These are phyloP conservation scores for Stegodyphus mimosarum DNA, from an alignment of 1,140 invertebrate genomes.

Conservation along the genomic window DNA sequence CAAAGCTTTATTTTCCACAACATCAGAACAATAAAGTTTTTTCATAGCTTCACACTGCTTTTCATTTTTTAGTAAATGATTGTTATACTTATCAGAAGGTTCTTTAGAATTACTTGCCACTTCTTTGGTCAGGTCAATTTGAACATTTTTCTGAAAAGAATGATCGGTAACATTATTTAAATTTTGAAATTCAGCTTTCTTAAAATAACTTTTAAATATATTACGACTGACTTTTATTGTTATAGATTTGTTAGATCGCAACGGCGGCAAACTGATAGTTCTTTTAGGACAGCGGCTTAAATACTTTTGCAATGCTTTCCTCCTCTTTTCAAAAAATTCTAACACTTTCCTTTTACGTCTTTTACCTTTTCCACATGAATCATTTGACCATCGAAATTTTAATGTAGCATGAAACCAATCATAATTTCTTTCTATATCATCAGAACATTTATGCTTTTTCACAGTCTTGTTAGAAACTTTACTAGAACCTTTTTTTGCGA, in stretches of 20 bases:
- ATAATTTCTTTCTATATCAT: conserved; percentile 19
- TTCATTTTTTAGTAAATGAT: too few relatives aligned
- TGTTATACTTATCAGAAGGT: too few relatives aligned
- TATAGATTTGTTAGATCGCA: not conserved
- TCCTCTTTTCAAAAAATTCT: too few relatives aligned
- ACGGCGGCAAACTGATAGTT: not conserved
- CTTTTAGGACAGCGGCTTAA: not conserved
- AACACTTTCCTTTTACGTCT: too few relatives aligned
- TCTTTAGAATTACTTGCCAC: too few relatives aligned
- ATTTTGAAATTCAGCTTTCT: too few relatives aligned
- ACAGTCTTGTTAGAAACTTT: not conserved
- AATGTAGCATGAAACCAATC: conserved; percentile 32
- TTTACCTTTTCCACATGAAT: not conserved
- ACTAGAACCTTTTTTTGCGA: not conserved
- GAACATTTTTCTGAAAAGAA: too few relatives aligned
- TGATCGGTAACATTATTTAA: not conserved
- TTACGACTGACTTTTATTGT: not conserved
- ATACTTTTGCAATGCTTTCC: not conserved
- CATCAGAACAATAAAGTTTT: too few relatives aligned
- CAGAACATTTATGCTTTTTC: not conserved
- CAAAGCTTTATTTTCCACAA: too few relatives aligned
- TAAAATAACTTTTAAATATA: not conserved
- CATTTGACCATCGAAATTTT: not conserved
- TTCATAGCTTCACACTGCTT: too few relatives aligned
- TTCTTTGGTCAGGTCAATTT: too few relatives aligned